phyloP scores from a whole-genome alignment of 1,140 invertebrate genomes.

The Hypsibius dujardini region DNA sequence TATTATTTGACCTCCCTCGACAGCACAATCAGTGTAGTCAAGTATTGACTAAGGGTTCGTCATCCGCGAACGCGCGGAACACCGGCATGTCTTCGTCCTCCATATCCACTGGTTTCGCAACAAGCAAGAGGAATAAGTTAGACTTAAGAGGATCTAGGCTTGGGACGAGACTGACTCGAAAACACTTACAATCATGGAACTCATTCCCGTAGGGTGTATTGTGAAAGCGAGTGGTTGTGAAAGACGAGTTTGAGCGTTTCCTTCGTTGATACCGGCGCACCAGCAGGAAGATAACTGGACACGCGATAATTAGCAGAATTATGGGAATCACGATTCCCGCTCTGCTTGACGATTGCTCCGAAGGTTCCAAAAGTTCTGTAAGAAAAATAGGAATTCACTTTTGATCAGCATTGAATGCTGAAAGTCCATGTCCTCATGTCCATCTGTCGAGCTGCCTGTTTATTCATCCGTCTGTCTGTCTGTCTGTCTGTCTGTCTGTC shows the following conservation, averaged over 20 bases:
- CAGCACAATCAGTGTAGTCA: neutral
- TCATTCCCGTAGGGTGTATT: slow-evolving; percentile 5
- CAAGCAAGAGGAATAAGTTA: neutral
- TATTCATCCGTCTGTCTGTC: too few species aligned
- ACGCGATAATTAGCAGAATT: neutral
- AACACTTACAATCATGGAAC: neutral
- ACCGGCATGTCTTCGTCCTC: neutral
- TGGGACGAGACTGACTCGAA: neutral
- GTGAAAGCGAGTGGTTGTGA: neutral
- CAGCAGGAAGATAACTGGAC: neutral
- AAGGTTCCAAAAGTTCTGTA: neutral
- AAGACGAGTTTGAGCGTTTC: slow-evolving; percentile 9
- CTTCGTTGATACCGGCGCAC: neutral
- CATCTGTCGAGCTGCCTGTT: too few species aligned
- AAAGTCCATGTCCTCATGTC: too few species aligned
- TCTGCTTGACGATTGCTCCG: neutral
- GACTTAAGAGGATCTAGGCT: neutral
- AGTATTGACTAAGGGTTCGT: neutral
- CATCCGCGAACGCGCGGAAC: neutral
- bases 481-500: too few species aligned
- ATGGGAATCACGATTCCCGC: neutral
- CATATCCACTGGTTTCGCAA: neutral
- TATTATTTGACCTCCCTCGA: neutral
- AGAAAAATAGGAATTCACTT: neutral
- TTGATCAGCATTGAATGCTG: too few species aligned